Conservation (phyloP, 92 coral and sea anemone genomes). For the Umimayanthus kanabou region DNA sequence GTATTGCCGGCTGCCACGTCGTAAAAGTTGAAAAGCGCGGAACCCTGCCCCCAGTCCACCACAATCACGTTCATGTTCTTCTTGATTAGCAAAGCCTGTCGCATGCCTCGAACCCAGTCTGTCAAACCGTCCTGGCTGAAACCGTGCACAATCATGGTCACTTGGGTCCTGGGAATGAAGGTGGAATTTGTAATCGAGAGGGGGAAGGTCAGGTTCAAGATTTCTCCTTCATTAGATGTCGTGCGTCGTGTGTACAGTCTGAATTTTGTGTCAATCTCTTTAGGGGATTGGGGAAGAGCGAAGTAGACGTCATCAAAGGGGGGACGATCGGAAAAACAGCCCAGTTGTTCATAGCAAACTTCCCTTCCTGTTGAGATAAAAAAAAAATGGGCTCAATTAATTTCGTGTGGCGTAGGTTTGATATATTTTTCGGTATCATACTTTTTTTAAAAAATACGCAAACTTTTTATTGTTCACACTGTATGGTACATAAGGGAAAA, state of each 20-base stretch:
- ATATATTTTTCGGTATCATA: neutral
- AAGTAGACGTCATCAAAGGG: constrained; percentile 70
- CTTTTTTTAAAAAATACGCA: too few relatives aligned
- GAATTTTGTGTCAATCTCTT: constrained; percentile 62
- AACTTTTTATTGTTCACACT: too few relatives aligned
- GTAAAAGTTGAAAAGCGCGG: constrained; percentile 51
- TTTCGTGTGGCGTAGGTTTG: too few relatives aligned
- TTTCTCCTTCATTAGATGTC: constrained; percentile 38
- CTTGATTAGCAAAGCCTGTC: constrained; percentile 62
- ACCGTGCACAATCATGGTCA: constrained; percentile 78
- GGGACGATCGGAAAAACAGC: constrained; percentile 81
- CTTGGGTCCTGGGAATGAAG: constrained; percentile 53
- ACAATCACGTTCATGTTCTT: constrained; percentile 73
- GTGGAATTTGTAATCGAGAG: constrained; percentile 55
- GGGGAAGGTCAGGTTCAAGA: constrained; percentile 42
- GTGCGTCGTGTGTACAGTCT: constrained; percentile 63
- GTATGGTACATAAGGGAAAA: too few relatives aligned
- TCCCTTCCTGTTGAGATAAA: constrained; percentile 45
- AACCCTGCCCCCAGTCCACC: constrained; percentile 83
- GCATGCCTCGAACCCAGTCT: constrained; percentile 74
- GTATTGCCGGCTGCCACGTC: constrained; percentile 80
- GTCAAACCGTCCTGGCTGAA: constrained; percentile 67
- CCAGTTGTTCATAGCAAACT: constrained; percentile 78
- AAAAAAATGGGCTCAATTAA: neutral
- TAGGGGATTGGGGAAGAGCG: constrained; percentile 80